Evolutionary conservation across 2,888 invertebrate genomes (phyloP).

Genomic region (Epistrophe eligans): DNA sequence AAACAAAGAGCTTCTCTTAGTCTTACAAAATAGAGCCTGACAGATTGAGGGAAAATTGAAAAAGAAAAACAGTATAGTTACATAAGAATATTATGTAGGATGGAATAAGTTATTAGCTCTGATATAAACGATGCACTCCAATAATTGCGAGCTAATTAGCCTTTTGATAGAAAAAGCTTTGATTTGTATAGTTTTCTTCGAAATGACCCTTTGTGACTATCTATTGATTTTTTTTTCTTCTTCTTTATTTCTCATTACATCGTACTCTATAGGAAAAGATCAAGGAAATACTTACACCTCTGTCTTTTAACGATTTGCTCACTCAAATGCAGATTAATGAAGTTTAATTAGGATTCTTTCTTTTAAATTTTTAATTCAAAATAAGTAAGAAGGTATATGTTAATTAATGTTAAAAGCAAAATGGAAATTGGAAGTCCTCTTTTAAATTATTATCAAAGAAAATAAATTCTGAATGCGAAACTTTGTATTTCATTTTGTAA

Average conservation of each 20-base stretch:
- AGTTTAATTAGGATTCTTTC: background rate
- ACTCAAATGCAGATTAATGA: background rate
- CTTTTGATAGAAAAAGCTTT: constrained; percentile 46
- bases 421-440: background rate
- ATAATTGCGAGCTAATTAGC: constrained; percentile 66
- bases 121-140: constrained; percentile 23
- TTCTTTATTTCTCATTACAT: background rate
- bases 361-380: background rate
- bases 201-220: constrained; percentile 17
- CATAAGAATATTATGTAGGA: background rate
- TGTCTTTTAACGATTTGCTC: background rate
- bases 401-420: background rate
- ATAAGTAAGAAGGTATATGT: background rate
- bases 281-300: background rate
- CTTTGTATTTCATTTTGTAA: too few species aligned
- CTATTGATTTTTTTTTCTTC: constrained; percentile 29
- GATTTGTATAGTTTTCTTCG: constrained; percentile 42
- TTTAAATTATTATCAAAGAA: background rate
- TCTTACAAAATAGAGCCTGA: background rate
- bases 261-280: background rate
- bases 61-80: background rate
- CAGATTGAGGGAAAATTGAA: background rate
- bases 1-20: constrained; percentile 2
- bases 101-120: background rate
- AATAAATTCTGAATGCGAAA: too few species aligned